Evolutionary conservation across 2,797 vertebrate species (phyloP).

Genomic region (Hippocampus kuda): DNA sequence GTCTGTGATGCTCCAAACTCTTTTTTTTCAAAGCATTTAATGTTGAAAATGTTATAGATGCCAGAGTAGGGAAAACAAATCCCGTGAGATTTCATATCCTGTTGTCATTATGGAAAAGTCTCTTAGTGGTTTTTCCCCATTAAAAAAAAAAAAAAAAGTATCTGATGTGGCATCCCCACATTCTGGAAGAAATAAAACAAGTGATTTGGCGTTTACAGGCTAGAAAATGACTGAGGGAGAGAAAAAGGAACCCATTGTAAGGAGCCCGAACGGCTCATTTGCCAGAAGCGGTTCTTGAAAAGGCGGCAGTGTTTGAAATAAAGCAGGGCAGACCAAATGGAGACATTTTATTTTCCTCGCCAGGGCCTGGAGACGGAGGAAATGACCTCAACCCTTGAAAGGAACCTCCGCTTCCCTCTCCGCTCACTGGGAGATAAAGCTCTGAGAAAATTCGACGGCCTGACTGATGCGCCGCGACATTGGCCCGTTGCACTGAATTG

Average conservation of each 20-base stretch:
- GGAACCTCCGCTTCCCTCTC: constrained; percentile 74
- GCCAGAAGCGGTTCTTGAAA: constrained; percentile 66
- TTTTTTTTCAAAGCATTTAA: neutral
- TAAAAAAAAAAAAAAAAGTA: too few species aligned
- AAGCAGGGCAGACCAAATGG: constrained; percentile 71
- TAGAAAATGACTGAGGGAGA: constrained; percentile 26
- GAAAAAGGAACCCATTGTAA: constrained; percentile 39
- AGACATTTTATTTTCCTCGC: constrained; percentile 67
- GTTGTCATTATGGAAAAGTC: neutral
- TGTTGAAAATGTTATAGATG: neutral
- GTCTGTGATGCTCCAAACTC: neutral
- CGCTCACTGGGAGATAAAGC: constrained; percentile 65
- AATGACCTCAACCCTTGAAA: constrained; percentile 77
- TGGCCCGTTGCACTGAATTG: constrained; percentile 65
- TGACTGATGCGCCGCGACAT: constrained; percentile 39
- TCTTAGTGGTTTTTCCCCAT: neutral
- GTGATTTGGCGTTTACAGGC: constrained; percentile 36
- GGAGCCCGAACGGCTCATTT: constrained; percentile 62
- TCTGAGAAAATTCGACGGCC: constrained; percentile 56
- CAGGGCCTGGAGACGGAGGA: constrained; percentile 74
- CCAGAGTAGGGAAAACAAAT: neutral
- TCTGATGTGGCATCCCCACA: neutral
- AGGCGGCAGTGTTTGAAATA: constrained; percentile 65
- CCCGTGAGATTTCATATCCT: neutral
- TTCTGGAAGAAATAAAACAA: constrained; percentile 27